Conservation (phyloP, 2,888 invertebrate genomes). For the Cosmopolites sordidus region DNA sequence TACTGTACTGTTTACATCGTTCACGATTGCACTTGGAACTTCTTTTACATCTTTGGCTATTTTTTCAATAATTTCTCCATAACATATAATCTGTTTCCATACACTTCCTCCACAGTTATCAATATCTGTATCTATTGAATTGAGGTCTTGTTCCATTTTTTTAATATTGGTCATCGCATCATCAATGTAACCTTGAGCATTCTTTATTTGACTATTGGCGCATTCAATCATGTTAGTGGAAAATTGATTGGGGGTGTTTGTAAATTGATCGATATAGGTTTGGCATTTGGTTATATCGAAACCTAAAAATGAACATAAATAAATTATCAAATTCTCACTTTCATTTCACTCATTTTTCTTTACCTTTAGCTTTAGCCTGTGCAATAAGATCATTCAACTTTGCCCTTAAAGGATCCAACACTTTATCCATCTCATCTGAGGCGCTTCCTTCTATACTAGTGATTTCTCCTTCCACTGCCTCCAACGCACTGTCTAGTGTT, state of each 20-base stretch:
- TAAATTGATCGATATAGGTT: conserved; percentile 18
- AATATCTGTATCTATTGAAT: conserved; percentile 15
- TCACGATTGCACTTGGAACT: conserved; percentile 14
- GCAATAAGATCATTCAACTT: too few species aligned
- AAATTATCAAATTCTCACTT: neutral
- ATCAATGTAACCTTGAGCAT: conserved; percentile 15
- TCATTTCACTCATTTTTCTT: neutral
- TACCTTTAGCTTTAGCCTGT: conserved; percentile 5
- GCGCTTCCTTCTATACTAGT: neutral
- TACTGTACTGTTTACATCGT: conserved; percentile 14
- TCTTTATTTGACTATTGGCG: conserved; percentile 11
- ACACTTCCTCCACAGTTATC: conserved; percentile 18
- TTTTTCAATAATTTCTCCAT: conserved; percentile 15
- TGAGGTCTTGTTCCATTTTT: conserved; percentile 16
- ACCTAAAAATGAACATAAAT: conserved; percentile 4
- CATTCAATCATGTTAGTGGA: conserved; percentile 13
- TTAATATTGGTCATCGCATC: conserved; percentile 17
- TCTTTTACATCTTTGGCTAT: conserved; percentile 13
- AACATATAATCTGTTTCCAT: conserved; percentile 15
- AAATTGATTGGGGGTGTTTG: conserved; percentile 12
- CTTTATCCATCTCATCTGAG: neutral
- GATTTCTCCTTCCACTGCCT: conserved; percentile 2
- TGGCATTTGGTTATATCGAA: conserved; percentile 18
- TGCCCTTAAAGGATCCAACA: too few species aligned
- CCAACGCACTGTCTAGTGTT: neutral